Conservation (phyloP, 1,140 invertebrate species). For the Drosophila kanapiae region DNA sequence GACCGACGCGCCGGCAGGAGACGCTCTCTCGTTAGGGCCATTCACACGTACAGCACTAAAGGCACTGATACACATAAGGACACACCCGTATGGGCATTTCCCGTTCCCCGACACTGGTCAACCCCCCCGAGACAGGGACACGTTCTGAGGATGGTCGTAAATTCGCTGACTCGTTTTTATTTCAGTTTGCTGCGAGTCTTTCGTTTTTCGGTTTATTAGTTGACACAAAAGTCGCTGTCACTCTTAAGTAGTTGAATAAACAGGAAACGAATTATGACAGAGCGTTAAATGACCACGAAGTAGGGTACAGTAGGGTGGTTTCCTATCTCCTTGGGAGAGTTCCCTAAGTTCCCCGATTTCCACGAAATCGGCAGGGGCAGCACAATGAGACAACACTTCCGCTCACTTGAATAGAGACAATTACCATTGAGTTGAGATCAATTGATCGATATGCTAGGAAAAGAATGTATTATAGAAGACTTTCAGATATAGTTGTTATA, state of each 20-base stretch:
- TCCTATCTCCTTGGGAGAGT: background rate
- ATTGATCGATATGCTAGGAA: conserved; percentile 18
- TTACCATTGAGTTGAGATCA: conserved; percentile 7
- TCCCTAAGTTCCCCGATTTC: conserved; percentile 12
- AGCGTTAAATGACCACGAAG: conserved; percentile 60
- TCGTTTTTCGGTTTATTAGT: conserved; percentile 55
- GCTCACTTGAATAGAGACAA: conserved; percentile 46
- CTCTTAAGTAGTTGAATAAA: conserved; percentile 58
- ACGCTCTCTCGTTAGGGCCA: conserved; percentile 45
- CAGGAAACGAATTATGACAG: conserved; percentile 55
- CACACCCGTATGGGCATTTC: conserved; percentile 36
- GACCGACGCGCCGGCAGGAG: conserved; percentile 55
- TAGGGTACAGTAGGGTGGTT: conserved; percentile 31
- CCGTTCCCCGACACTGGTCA: conserved; percentile 36
- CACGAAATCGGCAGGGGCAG: background rate
- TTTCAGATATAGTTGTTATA: background rate
- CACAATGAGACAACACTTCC: conserved; percentile 35
- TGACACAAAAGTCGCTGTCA: conserved; percentile 58
- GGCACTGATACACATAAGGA: conserved; percentile 71
- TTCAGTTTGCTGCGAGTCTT: conserved; percentile 40
- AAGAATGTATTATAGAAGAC: background rate
- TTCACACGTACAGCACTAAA: conserved; percentile 76
- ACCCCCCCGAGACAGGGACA: conserved; percentile 44
- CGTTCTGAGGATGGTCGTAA: conserved; percentile 58
- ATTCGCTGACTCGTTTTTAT: conserved; percentile 58